Conservation (phyloP, 2,797 vertebrate species). For the Eospalax fontanierii region DNA sequence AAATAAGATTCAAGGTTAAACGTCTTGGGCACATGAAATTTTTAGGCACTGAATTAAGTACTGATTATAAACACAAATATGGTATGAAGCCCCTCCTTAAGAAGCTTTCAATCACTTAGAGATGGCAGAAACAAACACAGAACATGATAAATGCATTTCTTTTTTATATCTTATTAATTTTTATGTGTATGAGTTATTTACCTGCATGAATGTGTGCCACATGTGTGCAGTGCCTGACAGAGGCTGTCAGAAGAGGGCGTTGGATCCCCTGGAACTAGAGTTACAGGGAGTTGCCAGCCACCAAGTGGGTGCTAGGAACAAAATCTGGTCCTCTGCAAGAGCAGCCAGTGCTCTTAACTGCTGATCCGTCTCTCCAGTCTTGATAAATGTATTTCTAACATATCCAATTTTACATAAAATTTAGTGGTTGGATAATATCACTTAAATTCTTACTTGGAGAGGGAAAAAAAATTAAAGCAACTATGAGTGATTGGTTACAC, state of each 20-base stretch:
- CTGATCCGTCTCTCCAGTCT: not conserved
- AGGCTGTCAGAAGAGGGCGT: not conserved
- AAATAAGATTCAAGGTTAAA: conserved; percentile 44
- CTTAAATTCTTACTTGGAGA: too few relatives aligned
- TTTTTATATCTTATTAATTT: not conserved
- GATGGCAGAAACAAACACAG: conserved; percentile 42
- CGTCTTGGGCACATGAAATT: conserved; percentile 48
- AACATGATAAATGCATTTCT: conserved; percentile 16
- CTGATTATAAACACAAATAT: conserved; percentile 46
- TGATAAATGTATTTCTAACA: too few relatives aligned
- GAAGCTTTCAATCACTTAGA: not conserved
- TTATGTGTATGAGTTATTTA: not conserved
- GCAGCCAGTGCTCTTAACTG: not conserved
- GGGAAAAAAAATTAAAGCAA: too few relatives aligned
- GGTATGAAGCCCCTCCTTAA: not conserved
- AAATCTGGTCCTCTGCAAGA: not conserved
- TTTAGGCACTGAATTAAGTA: not conserved
- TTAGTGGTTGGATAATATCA: too few relatives aligned
- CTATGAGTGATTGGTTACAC: too few relatives aligned
- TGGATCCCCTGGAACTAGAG: not conserved
- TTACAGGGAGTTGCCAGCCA: not conserved
- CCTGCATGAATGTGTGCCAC: not conserved
- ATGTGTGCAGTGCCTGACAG: not conserved
- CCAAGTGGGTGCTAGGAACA: not conserved
- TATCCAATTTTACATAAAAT: too few relatives aligned